Base-by-base conservation (phyloP, 2,797 vertebrate genomes). In the Tapera naevia region DNA sequence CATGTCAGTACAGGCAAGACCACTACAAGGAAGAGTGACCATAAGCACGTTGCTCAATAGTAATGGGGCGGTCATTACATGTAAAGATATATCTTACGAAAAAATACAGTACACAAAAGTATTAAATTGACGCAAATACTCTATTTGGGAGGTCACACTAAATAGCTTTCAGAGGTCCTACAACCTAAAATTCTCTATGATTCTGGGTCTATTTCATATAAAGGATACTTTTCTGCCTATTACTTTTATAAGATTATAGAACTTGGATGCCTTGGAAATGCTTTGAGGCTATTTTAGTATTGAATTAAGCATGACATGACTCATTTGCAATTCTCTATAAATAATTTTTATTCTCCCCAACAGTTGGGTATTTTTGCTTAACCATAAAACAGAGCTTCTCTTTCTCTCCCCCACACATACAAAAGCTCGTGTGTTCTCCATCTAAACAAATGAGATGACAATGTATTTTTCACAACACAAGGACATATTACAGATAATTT, bases 321-420 rank as follows among this genome's bases (percentile, higher is more conserved):
- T 97, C 94, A 97, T 89, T 91, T 48, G 73, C 91, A 89, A 86
- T 74, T 94, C 92, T 91, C 93, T 73, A 93, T 82, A 95, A 95
- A 95, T 91, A 95, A 86, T 91, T 91, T 94, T 91, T 94, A 84
- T 91, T 80, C 89, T 95, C 89, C 91, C 48, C 85, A 88, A 93
- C 93, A 95, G 91, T 39, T 54, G 69, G 65, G 30, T 96, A 96
- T 93, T 96, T 96, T 91, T 94, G 76, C 80, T 89, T 72, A 86
- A 78, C 54, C 35, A 83, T 60, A 93, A 93, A 89, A 76, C 70
- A 83, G 58, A 94, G 73, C 86, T 94, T 56, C 86, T 94, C 80
- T 88, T 72, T 81, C 88, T 80, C 65, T 72, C 86, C 94, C 94
- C 94, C 91, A 94, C 96, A 93, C 66, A 90, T 24, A 84, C 25